Evolutionary conservation across 2,797 vertebrate species (phyloP).

Genomic region (Craterocephalus amniculus): DNA sequence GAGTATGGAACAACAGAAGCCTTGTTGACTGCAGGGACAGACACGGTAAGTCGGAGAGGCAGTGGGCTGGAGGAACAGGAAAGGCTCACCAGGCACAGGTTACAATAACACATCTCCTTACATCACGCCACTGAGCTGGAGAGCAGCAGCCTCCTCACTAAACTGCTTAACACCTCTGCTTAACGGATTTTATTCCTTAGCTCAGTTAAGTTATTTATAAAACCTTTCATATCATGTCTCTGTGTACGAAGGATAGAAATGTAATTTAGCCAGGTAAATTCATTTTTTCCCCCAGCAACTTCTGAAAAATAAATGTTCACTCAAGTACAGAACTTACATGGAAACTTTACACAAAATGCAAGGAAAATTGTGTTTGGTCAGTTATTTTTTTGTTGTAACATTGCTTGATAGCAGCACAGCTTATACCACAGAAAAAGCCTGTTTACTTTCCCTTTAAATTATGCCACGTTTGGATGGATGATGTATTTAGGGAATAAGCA

Average conservation of each 20-base stretch:
- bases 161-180: constrained; percentile 12
- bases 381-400: too few relatives aligned
- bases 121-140: constrained; percentile 37
- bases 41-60: constrained; percentile 77
- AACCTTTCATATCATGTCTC: not conserved
- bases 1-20: constrained; percentile 79
- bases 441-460: too few relatives aligned
- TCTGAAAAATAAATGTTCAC: not conserved
- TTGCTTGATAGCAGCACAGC: too few relatives aligned
- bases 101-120: constrained; percentile 74
- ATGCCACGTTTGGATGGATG: too few relatives aligned
- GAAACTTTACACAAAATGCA: too few relatives aligned
- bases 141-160: constrained; percentile 41
- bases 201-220: not conserved
- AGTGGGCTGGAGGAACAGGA: constrained; percentile 58
- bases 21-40: constrained; percentile 79
- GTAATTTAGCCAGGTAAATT: not conserved
- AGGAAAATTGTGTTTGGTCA: too few relatives aligned
- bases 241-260: not conserved
- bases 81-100: constrained; percentile 69
- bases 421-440: too few relatives aligned
- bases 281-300: not conserved
- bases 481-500: too few relatives aligned
- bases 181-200: constrained; percentile 8
- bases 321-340: not conserved